Base-by-base conservation (phyloP, 2,113 vertebrate genomes). In the Hydrochoerus hydrochaeris region DNA sequence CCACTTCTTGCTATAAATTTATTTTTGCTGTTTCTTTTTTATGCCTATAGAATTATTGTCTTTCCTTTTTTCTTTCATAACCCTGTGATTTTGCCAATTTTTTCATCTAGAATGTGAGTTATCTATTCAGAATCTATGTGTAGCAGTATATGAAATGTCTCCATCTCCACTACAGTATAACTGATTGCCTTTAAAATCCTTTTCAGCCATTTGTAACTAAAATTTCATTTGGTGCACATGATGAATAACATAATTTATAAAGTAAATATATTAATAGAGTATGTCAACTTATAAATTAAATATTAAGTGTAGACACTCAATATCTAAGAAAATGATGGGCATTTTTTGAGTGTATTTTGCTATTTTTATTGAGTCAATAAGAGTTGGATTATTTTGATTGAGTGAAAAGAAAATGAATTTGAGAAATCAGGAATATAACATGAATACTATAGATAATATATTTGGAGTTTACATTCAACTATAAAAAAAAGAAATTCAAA, bases 351-450 rank as follows among this genome's bases (percentile, higher is more conserved):
- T 84, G 11, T 41, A 20, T 90, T 86, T 80, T 28, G 7, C 46
- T 46, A 11, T 38, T 77, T 83, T 92, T 95, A 80, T 62, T 96
- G 86, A 80, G 24, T 77, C 10, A 81, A 80, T 83, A 90, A 44
- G 22, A 41, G 78, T 67, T 67, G 60, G 20, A 26, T 82, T 52
- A 9, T 46, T 85, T 75, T 63, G 69, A 60, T 22, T 87, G 58
- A 77, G n/a, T 62, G 17, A 67, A 92, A 62, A 91, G 44, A 62
- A 38, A 38, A 19, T 65, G 11, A 10, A n/a, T 49, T 85, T 13
- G 30, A 52, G 16, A 38, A 85, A 73, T 28, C 10, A 52, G 83
- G 67, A 95, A 38, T 26, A 19, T 24, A 62, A 57, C 28, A 3
- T 26, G 17, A 63, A 3, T 30, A 57, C 38, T 2, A 14, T 24